A percentile compares a stretch with the other conserved stretches of the same genome.
These are phyloP conservation scores for Frankliniella fusca DNA, from an alignment of 2,888 invertebrate genomes.

Conservation along the genomic window DNA sequence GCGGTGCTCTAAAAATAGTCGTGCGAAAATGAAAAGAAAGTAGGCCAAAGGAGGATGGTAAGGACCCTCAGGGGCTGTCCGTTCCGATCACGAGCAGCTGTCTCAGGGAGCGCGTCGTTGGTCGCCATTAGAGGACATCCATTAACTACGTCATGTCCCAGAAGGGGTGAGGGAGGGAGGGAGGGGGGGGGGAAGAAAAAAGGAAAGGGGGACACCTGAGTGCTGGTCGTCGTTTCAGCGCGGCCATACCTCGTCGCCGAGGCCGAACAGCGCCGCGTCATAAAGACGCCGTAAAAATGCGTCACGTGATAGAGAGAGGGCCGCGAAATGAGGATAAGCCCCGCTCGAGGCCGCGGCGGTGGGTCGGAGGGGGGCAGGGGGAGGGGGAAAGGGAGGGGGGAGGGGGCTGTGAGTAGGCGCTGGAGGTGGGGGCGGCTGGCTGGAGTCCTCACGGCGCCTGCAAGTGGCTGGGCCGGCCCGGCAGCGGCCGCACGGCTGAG, in stretches of 20 bases:
- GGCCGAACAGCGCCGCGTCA: neutral
- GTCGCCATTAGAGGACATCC: neutral
- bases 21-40: no score
- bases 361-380: no score
- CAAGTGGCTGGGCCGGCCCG: neutral
- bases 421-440: neutral
- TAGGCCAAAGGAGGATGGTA: no score
- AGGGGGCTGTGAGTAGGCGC: no score
- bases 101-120: no score
- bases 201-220: no score
- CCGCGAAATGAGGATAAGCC: neutral
- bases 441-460: neutral
- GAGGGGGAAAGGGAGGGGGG: no score
- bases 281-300: slow-evolving; percentile 10
- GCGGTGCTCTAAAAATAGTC: no score
- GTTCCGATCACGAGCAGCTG: no score
- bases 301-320: neutral
- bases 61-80: no score
- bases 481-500: neutral
- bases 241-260: neutral
- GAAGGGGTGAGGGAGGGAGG: neutral
- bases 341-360: no score
- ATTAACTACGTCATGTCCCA: neutral
- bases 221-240: neutral
- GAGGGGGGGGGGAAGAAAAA: neutral